Conservation (phyloP, 2,888 invertebrate species). For the Lordiphosa andalusiaca region DNA sequence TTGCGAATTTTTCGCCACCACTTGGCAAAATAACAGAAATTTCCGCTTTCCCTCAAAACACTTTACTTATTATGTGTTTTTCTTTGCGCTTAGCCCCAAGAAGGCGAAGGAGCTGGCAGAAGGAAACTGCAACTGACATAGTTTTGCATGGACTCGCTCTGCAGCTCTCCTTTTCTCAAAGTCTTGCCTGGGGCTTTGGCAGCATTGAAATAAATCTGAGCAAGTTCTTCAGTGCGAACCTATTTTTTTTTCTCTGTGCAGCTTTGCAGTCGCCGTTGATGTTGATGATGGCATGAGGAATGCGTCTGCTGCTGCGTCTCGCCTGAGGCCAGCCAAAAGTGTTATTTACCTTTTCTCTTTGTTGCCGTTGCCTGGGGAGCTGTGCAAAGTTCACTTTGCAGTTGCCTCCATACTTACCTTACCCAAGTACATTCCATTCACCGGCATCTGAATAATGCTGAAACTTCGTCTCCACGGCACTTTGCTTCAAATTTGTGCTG, state of each 20-base stretch:
- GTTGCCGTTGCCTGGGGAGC: slow-evolving; percentile 42
- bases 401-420: background rate
- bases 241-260: slow-evolving; percentile 40
- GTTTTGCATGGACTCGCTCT: slow-evolving; percentile 21
- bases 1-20: slow-evolving; percentile 35
- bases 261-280: slow-evolving; percentile 6
- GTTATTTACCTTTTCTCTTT: slow-evolving; percentile 65
- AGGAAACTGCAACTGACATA: slow-evolving; percentile 48
- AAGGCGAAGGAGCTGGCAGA: slow-evolving; percentile 14
- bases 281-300: slow-evolving; percentile 18
- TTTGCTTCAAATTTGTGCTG: slow-evolving; percentile 51
- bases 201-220: slow-evolving; percentile 64
- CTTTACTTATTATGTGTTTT: slow-evolving; percentile 51
- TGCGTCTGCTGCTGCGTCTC: slow-evolving; percentile 39
- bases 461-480: slow-evolving; percentile 28
- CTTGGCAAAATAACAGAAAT: slow-evolving; percentile 52
- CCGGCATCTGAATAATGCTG: slow-evolving; percentile 1
- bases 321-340: slow-evolving; percentile 49
- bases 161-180: slow-evolving; percentile 31
- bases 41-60: slow-evolving; percentile 31
- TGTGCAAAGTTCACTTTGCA: slow-evolving; percentile 43
- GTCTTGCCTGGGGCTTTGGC: slow-evolving; percentile 28
- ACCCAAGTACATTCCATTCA: slow-evolving; percentile 5
- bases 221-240: slow-evolving; percentile 47
- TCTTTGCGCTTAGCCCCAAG: slow-evolving; percentile 34